Base-by-base conservation (phyloP, 64 coral and sea anemone species). In the Porites lutea region DNA sequence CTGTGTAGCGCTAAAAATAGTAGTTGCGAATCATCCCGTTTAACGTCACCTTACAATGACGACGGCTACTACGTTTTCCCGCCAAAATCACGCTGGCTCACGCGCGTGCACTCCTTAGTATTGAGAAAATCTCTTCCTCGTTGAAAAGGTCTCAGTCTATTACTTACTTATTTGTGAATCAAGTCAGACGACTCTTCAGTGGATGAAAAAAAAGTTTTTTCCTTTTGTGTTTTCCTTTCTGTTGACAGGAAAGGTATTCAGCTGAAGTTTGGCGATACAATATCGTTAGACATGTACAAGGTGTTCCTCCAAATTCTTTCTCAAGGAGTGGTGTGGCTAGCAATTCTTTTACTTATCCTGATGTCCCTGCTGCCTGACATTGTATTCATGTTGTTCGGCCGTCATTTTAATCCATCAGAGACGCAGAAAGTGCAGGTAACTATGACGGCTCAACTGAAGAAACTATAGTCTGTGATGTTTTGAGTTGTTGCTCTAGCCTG, bases 371-470 rank as follows among this genome's bases (percentile, higher is more conserved):
- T 96, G 65, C 97, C 97, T 48, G 97, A 99, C 49, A 91, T 99
- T 10, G 54, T 95, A 5, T 83, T 89, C 45, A 99, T 99, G 97
- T 68, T 96, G 19, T 79, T 96, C 60, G 88, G 70, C 48, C 90
- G 97, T 13, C 94, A 94, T 75, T 94, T 94, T 27, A 89, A 79
- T 62, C 88, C 94, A 13, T 88, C 94, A 7, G 94, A 99, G 68
- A 99, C 97, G 2, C 97, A 99, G 70, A 91, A 88, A 60, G 94
- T 89, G 66, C 97, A 99, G 94, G 97, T 99, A 92, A 91, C 18
- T 49, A 18, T 84, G 4, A 76, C 12, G 14, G 1, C 20, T 4
- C 6, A 23, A 37, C 11, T 23, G 22, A 59, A 59, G 58, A 37
- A 37, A 37, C 27, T 37, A 37, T 37, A 37, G 27, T 37, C 27